phyloP scores from a whole-genome alignment of 2,113 vertebrate genomes.

The Xiphophorus hellerii region DNA sequence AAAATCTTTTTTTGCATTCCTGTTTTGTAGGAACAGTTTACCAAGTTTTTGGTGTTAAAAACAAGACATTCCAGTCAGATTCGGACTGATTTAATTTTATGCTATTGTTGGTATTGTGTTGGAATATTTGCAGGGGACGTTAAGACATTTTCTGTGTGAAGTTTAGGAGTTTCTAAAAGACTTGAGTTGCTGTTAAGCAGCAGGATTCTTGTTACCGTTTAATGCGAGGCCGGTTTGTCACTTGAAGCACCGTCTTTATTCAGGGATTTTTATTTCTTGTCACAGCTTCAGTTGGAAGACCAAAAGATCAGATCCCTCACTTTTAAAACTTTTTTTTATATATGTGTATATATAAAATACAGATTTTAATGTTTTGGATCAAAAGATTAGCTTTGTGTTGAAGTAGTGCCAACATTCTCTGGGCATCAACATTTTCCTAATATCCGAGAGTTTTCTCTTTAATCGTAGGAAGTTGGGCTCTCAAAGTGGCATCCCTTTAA shows the following conservation, averaged over 20 bases:
- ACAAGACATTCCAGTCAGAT: slow-evolving; percentile 45
- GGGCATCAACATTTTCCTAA: neutral
- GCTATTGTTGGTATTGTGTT: neutral
- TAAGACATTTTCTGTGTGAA: slow-evolving; percentile 10
- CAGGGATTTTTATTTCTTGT: slow-evolving; percentile 39
- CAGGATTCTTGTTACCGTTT: slow-evolving; percentile 21
- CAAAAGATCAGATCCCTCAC: neutral
- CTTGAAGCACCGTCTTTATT: slow-evolving; percentile 29
- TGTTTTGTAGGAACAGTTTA: slow-evolving; percentile 40
- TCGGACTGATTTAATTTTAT: slow-evolving; percentile 13
- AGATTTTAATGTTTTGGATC: too few relatives aligned
- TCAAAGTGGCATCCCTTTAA: neutral
- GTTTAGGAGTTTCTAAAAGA: slow-evolving; percentile 6
- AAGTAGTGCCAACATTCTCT: neutral
- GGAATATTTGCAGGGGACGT: slow-evolving; percentile 2
- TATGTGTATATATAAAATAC: neutral
- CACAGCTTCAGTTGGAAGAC: neutral
- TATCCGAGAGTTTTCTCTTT: too few relatives aligned
- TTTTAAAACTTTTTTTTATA: slow-evolving; percentile 11
- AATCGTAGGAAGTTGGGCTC: too few relatives aligned
- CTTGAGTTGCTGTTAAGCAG: slow-evolving; percentile 5
- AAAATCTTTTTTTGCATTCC: slow-evolving; percentile 46
- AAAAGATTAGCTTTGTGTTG: neutral
- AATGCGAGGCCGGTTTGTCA: neutral
- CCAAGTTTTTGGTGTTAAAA: slow-evolving; percentile 33